phyloP scores from a whole-genome alignment of 2,113 vertebrate species.

The Podilymbus podiceps region DNA sequence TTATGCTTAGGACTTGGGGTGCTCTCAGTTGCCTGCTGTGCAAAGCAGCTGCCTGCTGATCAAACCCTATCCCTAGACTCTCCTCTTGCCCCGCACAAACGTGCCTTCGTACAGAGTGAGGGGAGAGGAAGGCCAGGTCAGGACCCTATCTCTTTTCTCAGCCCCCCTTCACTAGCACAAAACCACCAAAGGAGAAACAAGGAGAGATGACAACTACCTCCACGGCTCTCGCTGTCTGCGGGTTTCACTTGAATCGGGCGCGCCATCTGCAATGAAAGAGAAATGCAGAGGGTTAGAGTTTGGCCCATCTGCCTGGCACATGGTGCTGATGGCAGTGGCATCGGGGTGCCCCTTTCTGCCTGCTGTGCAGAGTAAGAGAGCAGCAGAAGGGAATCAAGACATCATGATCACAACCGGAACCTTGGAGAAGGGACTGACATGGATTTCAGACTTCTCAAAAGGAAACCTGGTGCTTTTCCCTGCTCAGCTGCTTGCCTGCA shows the following conservation, averaged over 20 bases:
- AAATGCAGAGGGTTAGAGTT: slow-evolving; percentile 22
- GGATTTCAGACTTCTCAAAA: background rate
- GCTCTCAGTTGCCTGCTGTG: background rate
- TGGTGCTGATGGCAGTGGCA: background rate
- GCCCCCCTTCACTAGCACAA: background rate
- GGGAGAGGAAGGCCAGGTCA: background rate
- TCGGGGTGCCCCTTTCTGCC: background rate
- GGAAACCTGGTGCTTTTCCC: background rate
- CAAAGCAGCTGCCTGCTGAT: background rate
- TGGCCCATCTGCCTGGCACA: background rate
- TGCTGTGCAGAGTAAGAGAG: background rate
- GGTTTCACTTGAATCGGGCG: slow-evolving; percentile 87
- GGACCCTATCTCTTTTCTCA: background rate
- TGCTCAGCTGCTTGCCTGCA: background rate
- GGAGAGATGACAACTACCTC: slow-evolving; percentile 86
- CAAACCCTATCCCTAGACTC: background rate
- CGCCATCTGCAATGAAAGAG: slow-evolving; percentile 76
- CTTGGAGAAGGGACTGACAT: background rate
- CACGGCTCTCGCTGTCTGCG: slow-evolving; percentile 96
- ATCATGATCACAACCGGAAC: background rate
- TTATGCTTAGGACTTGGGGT: background rate
- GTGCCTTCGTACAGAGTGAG: fast-evolving
- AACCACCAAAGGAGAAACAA: background rate
- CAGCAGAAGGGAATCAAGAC: background rate
- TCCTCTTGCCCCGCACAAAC: background rate